Evolutionary conservation across 2,888 invertebrate genomes (phyloP), one percentile per base, ranked within the genome.

Genomic region (Leptinotarsa tumamoca): DNA sequence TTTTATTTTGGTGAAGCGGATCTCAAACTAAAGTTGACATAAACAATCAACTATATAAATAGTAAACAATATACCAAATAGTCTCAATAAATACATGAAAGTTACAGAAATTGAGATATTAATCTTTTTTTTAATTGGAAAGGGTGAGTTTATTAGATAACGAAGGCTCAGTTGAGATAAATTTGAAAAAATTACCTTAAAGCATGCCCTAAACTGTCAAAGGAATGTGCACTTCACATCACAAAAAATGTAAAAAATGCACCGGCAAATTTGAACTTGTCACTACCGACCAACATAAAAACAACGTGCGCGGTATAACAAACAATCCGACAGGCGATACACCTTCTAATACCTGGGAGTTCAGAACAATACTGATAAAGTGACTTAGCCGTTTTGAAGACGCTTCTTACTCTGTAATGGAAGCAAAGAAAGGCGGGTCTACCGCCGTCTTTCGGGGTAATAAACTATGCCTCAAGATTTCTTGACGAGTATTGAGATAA

Each of bases 361-460:
- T 43, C 43, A 17, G n/a, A 63, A 63, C 63, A 43, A 63, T 63
- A 63, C 63, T 63, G 63, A 63, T 23, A n/a, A 18, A n/a, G 18
- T 18, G n/a, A 63, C 63, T 33, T 43, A 10, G 63, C 10, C n/a
- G 33, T 27, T 63, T 33, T n/a, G 2, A 43, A 63, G 27, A 63
- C 43, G 63, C 63, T 63, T n/a, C 43, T 43, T n/a, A 43, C 33
- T 7, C 10, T 43, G 63, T 33, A 43, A 33, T n/a, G 63, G n/a
- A n/a, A 63, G 63, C 43, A 63, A 43, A 63, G 63, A 63, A 63
- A 63, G 63, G 63, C 17, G 27, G 63, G n/a, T 33, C 43, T n/a
- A 33, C 17, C 43, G 63, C 63, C 33, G 33, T 13, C n/a, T 63
- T n/a, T 33, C 4, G 33, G n/a, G n/a, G 33, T 63, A 63, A 23